These are phyloP conservation scores for Porphyrio hochstetteri DNA, from an alignment of 2,113 vertebrate species.

Conservation along the genomic window DNA sequence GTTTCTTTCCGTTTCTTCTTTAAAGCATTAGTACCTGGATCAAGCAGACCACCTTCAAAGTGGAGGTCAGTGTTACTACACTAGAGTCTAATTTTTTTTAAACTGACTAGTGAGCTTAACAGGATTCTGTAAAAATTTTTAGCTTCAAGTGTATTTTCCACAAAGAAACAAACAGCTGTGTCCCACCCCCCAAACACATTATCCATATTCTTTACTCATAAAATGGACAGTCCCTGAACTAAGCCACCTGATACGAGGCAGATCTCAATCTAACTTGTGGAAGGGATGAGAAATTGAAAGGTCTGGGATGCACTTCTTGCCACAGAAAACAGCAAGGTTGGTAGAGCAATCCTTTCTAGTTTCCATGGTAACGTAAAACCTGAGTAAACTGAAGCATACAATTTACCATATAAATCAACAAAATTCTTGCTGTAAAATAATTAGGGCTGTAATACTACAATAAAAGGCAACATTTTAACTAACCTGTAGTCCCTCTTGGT, in stretches of 20 bases:
- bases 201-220: background rate
- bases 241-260: background rate
- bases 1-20: background rate
- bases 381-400: background rate
- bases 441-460: background rate
- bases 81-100: background rate
- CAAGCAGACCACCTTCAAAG: background rate
- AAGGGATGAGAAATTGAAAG: background rate
- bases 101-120: background rate
- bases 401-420: background rate
- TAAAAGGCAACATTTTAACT: background rate
- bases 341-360: background rate
- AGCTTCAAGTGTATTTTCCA: background rate
- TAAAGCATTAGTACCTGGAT: background rate
- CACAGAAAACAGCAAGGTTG: background rate
- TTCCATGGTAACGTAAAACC: constrained; percentile 31
- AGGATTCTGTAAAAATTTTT: background rate
- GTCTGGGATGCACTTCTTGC: background rate
- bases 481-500: constrained; percentile 89
- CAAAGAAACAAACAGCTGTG: background rate
- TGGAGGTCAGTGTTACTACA: background rate
- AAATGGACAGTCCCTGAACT: background rate
- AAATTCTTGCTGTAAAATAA: background rate
- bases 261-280: background rate
- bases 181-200: background rate